Evolutionary conservation across 2,113 vertebrate genomes (phyloP).

Genomic region (Noctilio leporinus): DNA sequence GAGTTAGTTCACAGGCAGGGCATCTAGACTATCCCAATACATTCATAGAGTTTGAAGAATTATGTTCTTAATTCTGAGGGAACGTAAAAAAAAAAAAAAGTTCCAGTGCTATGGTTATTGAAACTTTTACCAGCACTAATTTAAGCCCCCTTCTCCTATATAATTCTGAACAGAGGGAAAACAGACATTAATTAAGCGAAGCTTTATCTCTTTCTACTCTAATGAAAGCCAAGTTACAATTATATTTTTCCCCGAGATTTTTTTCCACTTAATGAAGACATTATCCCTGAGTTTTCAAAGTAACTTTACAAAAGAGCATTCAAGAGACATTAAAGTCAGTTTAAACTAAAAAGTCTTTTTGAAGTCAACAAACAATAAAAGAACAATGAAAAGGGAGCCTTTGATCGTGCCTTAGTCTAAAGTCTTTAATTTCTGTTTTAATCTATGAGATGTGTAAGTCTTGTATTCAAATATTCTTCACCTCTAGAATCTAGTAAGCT

Average conservation of each 20-base stretch:
- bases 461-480: slow-evolving; percentile 77
- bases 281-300: slow-evolving; percentile 85
- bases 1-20: not conserved
- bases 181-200: slow-evolving; percentile 83
- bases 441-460: slow-evolving; percentile 80
- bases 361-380: slow-evolving; percentile 89
- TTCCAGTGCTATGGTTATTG: slow-evolving; percentile 57
- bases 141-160: slow-evolving; percentile 59
- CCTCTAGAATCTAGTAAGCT: slow-evolving; percentile 68
- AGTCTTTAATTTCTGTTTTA: slow-evolving; percentile 88
- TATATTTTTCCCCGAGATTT: slow-evolving; percentile 81
- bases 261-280: slow-evolving; percentile 85
- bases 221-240: slow-evolving; percentile 81
- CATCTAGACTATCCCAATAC: not conserved
- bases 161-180: slow-evolving; percentile 79
- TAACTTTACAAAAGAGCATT: slow-evolving; percentile 84
- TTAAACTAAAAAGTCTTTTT: slow-evolving; percentile 87
- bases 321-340: slow-evolving; percentile 86
- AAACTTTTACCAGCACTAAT: slow-evolving; percentile 78
- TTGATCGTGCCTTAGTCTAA: slow-evolving; percentile 81
- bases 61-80: not conserved
- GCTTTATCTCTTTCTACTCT: slow-evolving; percentile 79
- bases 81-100: slow-evolving; percentile 13
- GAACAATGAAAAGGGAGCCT: slow-evolving; percentile 84
- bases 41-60: not conserved